phyloP scores from a whole-genome alignment of 2,888 invertebrate species.

The Drosophila gaucha region DNA sequence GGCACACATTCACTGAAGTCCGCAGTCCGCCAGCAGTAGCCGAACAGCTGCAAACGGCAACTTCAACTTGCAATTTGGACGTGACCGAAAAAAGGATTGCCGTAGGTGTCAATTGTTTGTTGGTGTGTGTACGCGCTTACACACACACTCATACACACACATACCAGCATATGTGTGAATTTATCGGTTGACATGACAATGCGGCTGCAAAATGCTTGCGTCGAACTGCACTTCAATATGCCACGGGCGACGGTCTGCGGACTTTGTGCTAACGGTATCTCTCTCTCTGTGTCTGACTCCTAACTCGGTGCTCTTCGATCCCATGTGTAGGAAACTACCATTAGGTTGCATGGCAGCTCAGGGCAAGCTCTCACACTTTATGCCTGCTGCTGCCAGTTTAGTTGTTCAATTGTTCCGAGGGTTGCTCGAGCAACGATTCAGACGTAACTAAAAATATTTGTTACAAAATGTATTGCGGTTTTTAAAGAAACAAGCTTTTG shows the following conservation, averaged over 20 bases:
- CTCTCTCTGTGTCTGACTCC: conserved; percentile 20
- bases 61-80: conserved; percentile 71
- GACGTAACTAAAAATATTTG: not conserved
- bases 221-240: conserved; percentile 80
- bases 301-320: conserved; percentile 73
- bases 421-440: conserved; percentile 1
- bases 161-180: conserved; percentile 68
- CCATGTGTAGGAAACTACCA: conserved; percentile 72
- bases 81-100: conserved; percentile 70
- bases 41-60: conserved; percentile 57
- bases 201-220: conserved; percentile 80
- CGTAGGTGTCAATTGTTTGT: conserved; percentile 80
- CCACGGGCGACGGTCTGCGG: conserved; percentile 51
- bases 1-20: conserved; percentile 3
- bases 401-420: conserved; percentile 44
- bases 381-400: conserved; percentile 40
- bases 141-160: conserved; percentile 43
- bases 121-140: conserved; percentile 54
- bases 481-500: not conserved
- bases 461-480: too few relatives aligned
- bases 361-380: conserved; percentile 63
- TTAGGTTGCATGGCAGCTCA: conserved; percentile 67
- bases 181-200: conserved; percentile 82
- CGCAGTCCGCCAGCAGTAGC: conserved; percentile 4
- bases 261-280: conserved; percentile 33